Base-by-base conservation (phyloP, 2,888 invertebrate species). In the Dilophus febrilis region DNA sequence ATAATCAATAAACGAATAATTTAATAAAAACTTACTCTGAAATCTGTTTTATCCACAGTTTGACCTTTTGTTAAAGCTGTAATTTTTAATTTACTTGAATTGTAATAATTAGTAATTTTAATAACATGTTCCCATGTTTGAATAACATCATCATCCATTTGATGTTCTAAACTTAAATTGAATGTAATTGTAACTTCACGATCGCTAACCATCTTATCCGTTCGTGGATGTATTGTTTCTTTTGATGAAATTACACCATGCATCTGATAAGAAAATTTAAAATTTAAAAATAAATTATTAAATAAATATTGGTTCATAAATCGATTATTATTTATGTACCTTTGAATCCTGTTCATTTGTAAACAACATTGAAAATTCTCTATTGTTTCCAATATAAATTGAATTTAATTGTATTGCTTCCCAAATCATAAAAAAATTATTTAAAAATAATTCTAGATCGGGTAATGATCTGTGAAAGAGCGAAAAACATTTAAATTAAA, bases 361-460 rank as follows among this genome's bases (percentile, higher is more conserved):
- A 32, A 61, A 51, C 12, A 62, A 42, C 40, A 63, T 42, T 1
- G 61, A 59, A 18, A 63, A 60, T 43, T 63, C 60, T 17, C 63
- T 54, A 47, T 63, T 61, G 40, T 60, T 58, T 1, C 61, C 61
- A 44, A 63, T 51, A 47, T 63, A 63, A 33, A 63, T 61, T 30
- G 59, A 58, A 19, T 61, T 61, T 3, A 63, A 47, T 31, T 63
- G 63, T 1, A 63, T 56, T 11, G 22, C 22, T 22, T 22, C 22
- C 22, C 22, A 22, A 22, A 22, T 22, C 22, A 8, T 22, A 22
- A 22, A 22, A 6, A 22, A 6, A 6, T 6, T 22, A 22, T 22
- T 22, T 6, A 22, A 22, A 4, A 13, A 13, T 8, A 11, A 19
- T 10, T 33, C 6, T 13, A 18, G 12, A 7, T 33, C 18, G 61